Percentiles rank a stretch among this genome's conserved stretches.
Conservation (phyloP, 2,113 vertebrate species). For the Leucoraja erinaceus region DNA sequence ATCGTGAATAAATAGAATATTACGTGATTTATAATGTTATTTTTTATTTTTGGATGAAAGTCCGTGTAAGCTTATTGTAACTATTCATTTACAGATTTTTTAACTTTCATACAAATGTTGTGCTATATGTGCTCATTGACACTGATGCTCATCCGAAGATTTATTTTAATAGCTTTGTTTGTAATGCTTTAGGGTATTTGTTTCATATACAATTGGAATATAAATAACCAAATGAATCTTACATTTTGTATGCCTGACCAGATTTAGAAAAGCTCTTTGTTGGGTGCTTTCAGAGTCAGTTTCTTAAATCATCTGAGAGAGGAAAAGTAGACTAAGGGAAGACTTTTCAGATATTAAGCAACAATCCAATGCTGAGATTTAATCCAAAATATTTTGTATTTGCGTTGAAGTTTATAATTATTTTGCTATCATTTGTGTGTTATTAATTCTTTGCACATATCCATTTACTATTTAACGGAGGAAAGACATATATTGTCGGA, state of each 20-base stretch:
- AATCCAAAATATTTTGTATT: neutral
- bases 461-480: neutral
- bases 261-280: neutral
- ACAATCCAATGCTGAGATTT: neutral
- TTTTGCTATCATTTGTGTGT: neutral
- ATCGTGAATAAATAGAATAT: slow-evolving; percentile 9
- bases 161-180: neutral
- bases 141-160: neutral
- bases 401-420: neutral
- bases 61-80: neutral
- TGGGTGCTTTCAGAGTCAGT: neutral
- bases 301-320: neutral
- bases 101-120: neutral
- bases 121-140: too few relatives aligned
- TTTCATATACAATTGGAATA: neutral
- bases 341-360: neutral
- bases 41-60: neutral
- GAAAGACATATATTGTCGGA: too few relatives aligned
- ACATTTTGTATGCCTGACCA: neutral
- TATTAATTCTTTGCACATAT: neutral
- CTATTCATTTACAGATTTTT: neutral
- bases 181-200: neutral
- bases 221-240: neutral
- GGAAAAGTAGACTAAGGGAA: neutral
- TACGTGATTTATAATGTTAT: neutral